Conservation (phyloP, 2,797 vertebrate species). For the Lacerta viridis region DNA sequence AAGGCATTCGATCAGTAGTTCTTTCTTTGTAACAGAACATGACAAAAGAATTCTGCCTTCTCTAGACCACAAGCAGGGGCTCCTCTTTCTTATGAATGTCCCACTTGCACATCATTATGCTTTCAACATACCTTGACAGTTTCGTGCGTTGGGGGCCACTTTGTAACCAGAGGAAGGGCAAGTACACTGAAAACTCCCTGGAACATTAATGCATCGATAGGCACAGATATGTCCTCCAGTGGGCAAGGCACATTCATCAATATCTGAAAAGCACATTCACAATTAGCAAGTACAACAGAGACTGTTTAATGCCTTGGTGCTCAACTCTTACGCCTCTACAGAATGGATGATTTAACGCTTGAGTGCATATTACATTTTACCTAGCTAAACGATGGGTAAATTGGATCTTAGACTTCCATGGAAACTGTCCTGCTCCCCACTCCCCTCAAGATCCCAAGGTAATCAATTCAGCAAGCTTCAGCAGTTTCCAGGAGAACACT, state of each 20-base stretch:
- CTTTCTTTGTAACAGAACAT: neutral
- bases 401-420: neutral
- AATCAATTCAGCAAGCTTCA: neutral
- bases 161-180: slow-evolving; percentile 91
- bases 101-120: neutral
- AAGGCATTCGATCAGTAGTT: too few relatives aligned
- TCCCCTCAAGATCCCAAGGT: neutral
- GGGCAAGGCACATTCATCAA: slow-evolving; percentile 96
- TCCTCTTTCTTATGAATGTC: neutral
- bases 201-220: slow-evolving; percentile 93
- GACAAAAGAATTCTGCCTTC: neutral
- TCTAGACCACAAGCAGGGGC: neutral
- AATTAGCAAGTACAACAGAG: neutral
- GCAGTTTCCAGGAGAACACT: neutral
- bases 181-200: slow-evolving; percentile 95
- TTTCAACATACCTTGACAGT: slow-evolving; percentile 90
- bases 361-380: neutral
- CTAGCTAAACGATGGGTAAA: neutral
- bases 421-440: neutral
- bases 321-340: neutral
- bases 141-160: slow-evolving; percentile 90
- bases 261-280: slow-evolving; percentile 82
- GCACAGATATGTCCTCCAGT: slow-evolving; percentile 97
- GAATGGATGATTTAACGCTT: neutral
- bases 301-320: neutral